Percentiles rank a stretch among this genome's conserved stretches.
phyloP scores from a whole-genome alignment of 2,797 vertebrate genomes.

The Psittacula derbiana region DNA sequence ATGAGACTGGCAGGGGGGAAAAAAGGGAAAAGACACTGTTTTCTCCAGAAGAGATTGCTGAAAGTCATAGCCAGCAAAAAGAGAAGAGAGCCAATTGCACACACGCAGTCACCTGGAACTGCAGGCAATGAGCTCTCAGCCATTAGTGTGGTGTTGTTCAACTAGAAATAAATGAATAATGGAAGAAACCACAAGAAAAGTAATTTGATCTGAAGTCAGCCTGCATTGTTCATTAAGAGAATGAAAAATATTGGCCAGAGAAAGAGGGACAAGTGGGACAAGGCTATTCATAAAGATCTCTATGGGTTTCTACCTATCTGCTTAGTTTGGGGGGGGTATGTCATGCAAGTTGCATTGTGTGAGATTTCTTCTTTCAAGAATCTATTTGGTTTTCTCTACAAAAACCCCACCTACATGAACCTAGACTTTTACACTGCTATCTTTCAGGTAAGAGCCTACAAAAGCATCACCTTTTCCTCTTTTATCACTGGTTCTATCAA shows the following conservation, averaged over 20 bases:
- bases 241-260: background rate
- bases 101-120: background rate
- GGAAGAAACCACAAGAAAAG: background rate
- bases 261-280: background rate
- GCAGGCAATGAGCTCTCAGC: background rate
- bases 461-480: background rate
- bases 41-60: background rate
- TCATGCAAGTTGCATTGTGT: background rate
- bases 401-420: background rate
- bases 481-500: background rate
- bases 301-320: background rate
- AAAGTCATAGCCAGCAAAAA: background rate
- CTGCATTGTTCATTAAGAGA: background rate
- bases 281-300: background rate
- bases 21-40: background rate
- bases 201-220: background rate
- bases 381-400: background rate
- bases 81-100: background rate
- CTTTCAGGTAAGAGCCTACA: background rate
- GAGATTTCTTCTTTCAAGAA: background rate
- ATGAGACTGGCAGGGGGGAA: accelerated
- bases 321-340: background rate
- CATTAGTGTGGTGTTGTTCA: background rate
- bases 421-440: background rate
- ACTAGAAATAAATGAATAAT: background rate